These are phyloP conservation scores for Mus pahari DNA, from an alignment of 2,113 vertebrate species.

Conservation along the genomic window DNA sequence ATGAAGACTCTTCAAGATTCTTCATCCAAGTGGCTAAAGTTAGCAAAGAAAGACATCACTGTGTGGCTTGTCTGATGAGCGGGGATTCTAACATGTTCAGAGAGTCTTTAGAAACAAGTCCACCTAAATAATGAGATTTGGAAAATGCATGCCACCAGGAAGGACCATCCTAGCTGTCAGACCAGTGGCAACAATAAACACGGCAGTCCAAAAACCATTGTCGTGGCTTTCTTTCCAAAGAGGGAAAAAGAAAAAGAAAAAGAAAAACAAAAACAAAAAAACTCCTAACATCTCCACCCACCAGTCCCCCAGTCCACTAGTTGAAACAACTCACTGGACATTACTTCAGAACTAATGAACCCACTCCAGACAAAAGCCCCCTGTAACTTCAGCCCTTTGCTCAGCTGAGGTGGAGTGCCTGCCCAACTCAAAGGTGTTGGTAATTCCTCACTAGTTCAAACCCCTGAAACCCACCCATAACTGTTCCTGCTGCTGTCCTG, in stretches of 20 bases:
- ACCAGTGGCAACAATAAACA: neutral
- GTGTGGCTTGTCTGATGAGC: neutral
- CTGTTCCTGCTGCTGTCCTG: conserved; percentile 93
- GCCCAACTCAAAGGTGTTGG: conserved; percentile 82
- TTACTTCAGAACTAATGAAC: neutral
- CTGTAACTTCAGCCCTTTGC: conserved; percentile 82
- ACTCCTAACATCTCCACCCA: no score
- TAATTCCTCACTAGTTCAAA: conserved; percentile 89
- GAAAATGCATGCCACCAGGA: neutral
- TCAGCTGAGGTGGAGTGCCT: conserved; percentile 85
- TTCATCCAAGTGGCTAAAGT: neutral
- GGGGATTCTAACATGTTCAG: neutral
- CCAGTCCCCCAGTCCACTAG: accelerated
- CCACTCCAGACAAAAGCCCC: conserved; percentile 90
- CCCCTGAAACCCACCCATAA: conserved; percentile 92
- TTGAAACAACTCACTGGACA: neutral
- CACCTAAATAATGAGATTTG: neutral
- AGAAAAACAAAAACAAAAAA: neutral
- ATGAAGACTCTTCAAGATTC: neutral
- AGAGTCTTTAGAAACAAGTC: neutral
- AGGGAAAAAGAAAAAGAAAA: no score
- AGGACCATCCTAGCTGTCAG: neutral
- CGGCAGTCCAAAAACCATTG: neutral
- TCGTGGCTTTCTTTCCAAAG: neutral
- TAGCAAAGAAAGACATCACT: neutral